phyloP scores from a whole-genome alignment of 2,797 vertebrate species.

The Gallinago solitaria region DNA sequence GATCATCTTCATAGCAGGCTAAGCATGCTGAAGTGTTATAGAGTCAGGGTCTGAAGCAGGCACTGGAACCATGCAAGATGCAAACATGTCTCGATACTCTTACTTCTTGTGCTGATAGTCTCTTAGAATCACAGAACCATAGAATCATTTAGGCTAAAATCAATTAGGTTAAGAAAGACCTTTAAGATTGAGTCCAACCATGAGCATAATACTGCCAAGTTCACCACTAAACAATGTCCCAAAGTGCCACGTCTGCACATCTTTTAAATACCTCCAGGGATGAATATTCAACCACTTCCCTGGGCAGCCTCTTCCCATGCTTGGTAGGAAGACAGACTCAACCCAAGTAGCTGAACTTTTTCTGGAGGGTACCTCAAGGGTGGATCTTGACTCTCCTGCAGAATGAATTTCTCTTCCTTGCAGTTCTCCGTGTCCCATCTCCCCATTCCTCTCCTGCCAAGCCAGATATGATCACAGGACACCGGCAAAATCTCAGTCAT shows the following conservation, averaged over 20 bases:
- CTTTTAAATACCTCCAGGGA: background rate
- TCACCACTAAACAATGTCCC: too few relatives aligned
- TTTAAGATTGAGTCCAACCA: too few relatives aligned
- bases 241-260: background rate
- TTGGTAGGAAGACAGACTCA: background rate
- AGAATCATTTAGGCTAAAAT: background rate
- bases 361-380: background rate
- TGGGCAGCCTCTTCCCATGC: background rate
- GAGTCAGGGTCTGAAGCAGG: background rate
- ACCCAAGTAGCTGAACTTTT: background rate
- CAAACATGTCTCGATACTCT: background rate
- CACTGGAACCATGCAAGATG: background rate
- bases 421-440: background rate
- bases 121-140: background rate
- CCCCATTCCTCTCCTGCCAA: background rate
- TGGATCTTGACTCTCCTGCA: background rate
- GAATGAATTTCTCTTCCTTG: background rate
- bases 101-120: background rate
- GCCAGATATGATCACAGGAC: rapidly evolving
- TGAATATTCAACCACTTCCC: background rate
- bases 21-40: background rate
- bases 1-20: background rate
- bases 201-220: too few relatives aligned
- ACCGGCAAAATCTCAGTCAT: background rate
- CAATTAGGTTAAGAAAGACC: too few relatives aligned